Evolutionary conservation across 1,140 invertebrate species (phyloP).

Genomic region (Drosophila subpulchrella): DNA sequence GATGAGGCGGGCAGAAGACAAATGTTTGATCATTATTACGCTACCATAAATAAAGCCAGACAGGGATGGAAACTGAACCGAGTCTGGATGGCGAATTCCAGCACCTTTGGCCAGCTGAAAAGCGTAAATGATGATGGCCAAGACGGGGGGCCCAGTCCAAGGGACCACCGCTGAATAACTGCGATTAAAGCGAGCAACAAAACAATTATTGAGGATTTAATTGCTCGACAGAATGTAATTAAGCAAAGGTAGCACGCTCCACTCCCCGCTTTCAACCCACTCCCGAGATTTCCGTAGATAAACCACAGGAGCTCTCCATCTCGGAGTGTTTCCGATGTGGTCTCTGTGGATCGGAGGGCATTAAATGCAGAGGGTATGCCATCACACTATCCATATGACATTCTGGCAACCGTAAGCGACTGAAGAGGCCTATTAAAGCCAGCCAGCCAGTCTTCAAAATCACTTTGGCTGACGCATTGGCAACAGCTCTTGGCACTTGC

Average conservation of each 20-base stretch:
- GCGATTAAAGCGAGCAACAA: constrained; percentile 76
- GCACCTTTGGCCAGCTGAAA: constrained; percentile 55
- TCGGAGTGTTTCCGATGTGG: constrained; percentile 30
- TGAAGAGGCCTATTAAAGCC: constrained; percentile 57
- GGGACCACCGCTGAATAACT: constrained; percentile 68
- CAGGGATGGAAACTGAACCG: constrained; percentile 35
- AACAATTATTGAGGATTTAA: constrained; percentile 83
- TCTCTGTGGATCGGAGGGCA: constrained; percentile 20
- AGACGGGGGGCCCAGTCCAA: neutral
- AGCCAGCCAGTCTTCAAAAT: constrained; percentile 29
- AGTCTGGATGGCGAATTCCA: constrained; percentile 30
- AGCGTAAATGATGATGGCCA: constrained; percentile 39
- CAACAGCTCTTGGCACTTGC: constrained; percentile 39
- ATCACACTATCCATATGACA: constrained; percentile 9
- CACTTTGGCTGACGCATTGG: constrained; percentile 34
- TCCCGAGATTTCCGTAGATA: constrained; percentile 43
- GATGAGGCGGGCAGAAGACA: constrained; percentile 58
- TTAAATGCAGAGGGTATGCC: constrained; percentile 48
- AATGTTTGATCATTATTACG: constrained; percentile 81
- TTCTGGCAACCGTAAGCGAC: constrained; percentile 12
- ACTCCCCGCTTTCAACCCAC: neutral
- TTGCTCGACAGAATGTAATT: constrained; percentile 82
- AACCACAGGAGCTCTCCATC: constrained; percentile 50
- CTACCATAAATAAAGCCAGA: constrained; percentile 70
- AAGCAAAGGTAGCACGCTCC: constrained; percentile 71